Base-by-base conservation (phyloP, 2,113 vertebrate species). In the Athene noctua region DNA sequence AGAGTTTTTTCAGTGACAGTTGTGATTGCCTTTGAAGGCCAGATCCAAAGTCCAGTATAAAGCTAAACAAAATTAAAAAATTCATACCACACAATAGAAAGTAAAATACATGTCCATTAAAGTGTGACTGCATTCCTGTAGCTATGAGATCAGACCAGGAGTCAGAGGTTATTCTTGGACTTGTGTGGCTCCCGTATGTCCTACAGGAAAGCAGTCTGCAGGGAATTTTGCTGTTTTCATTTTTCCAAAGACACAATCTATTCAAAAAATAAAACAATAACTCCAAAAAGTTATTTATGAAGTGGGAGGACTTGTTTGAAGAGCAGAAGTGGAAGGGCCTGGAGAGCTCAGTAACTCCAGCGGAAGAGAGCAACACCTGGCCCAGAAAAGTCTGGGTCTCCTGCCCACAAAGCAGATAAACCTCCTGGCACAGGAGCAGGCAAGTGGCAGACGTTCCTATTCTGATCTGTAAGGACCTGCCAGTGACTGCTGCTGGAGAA, bases 391-490 rank as follows among this genome's bases (percentile, higher is more conserved):
- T 12, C 66, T 0, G 0, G 7, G 9, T 71, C 32, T 72, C 30
- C 13, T 68, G n/a, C 34, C 40, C 15, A 6, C 42, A 63, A 22
- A 57, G 57, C 25, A 49, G 29, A 55, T 42, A 6, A 40, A 61
- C 13, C 34, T 36, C 49, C 47, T 1, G 1, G 25, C 34, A 30
- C 20, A 34, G 0, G 2, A 10, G 3, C 42, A 25, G 51, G 13
- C 2, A 2, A 68, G 38, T 2, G 2, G 3, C 3, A 66, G 30
- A 54, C 25, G 55, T 77, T 10, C 40, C 20, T 22, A 9, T n/a
- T 55, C 20, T 49, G 9, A 42, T 78, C 25, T 36, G 5, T 29
- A 17, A 59, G 68, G 70, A 67, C 32, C 49, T 42, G 38, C 70
- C 29, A 14, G 47, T 17, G 71, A 11, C n/a, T 1, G 4, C 40